These are phyloP conservation scores for Agrilus planipennis DNA, from an alignment of 1,140 invertebrate genomes.

Conservation along the genomic window DNA sequence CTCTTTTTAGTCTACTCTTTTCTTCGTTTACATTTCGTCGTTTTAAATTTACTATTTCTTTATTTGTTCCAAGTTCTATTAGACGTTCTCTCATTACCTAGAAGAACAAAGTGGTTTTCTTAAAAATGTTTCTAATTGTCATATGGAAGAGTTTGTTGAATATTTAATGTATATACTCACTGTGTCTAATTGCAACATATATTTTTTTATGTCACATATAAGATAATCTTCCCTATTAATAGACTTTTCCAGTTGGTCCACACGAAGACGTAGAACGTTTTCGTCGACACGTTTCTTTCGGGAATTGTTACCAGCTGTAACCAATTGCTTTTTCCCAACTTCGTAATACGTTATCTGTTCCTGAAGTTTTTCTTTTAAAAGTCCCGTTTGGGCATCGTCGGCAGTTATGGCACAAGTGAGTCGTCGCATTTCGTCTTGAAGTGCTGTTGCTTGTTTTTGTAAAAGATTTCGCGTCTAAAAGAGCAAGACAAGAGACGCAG, in stretches of 20 bases:
- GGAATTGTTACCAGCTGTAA: constrained; percentile 28
- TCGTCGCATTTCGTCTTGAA: constrained; percentile 42
- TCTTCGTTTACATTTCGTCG: constrained; percentile 44
- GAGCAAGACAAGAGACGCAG: no score
- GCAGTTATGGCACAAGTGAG: constrained; percentile 31
- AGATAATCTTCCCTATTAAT: constrained; percentile 41
- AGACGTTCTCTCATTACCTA: constrained; percentile 51
- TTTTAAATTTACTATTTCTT: constrained; percentile 44
- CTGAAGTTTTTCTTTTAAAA: constrained; percentile 26
- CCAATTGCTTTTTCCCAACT: constrained; percentile 44
- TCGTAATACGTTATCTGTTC: constrained; percentile 35
- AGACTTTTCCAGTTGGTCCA: constrained; percentile 43
- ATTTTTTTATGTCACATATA: constrained; percentile 46
- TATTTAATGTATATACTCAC: constrained; percentile 31
- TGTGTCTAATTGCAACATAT: constrained; percentile 42
- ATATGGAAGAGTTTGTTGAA: no score
- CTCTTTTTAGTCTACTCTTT: constrained; percentile 40
- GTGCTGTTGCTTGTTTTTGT: constrained; percentile 37
- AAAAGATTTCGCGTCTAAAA: constrained; percentile 33
- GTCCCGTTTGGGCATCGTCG: constrained; percentile 31
- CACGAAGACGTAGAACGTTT: constrained; percentile 45
- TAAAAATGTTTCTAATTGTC: no score
- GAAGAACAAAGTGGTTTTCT: no score
- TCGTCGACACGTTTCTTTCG: constrained; percentile 49
- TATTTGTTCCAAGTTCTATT: constrained; percentile 46